A percentile compares a stretch with the other conserved stretches of the same genome.
phyloP scores from a whole-genome alignment of 2,113 vertebrate genomes.

The Lophura nycthemera region DNA sequence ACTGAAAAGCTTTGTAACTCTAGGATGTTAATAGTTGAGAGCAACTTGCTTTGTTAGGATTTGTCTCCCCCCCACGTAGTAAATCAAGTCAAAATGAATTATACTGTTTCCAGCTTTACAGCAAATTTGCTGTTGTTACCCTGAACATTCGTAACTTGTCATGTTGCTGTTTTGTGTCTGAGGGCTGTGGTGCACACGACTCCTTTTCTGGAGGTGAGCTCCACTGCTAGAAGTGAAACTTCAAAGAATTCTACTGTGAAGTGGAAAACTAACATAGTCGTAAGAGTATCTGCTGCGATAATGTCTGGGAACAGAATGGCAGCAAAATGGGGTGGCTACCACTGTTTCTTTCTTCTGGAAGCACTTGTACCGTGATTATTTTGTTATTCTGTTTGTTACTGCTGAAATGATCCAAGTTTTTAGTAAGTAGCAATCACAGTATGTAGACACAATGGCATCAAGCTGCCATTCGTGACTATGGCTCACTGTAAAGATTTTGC shows the following conservation, averaged over 20 bases:
- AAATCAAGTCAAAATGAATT: background rate
- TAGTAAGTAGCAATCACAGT: background rate
- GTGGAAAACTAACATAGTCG: background rate
- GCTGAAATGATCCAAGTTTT: background rate
- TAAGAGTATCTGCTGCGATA: background rate
- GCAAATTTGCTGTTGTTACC: constrained; percentile 8
- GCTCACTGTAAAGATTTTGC: constrained; percentile 27
- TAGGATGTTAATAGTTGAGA: background rate
- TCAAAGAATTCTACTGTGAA: background rate
- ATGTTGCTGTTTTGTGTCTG: background rate
- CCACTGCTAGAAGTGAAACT: background rate
- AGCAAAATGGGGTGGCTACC: background rate
- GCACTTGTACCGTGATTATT: background rate
- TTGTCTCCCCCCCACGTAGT: background rate
- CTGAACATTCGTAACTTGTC: background rate
- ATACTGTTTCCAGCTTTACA: background rate
- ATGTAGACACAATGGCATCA: background rate
- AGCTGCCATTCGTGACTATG: background rate
- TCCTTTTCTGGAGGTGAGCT: background rate
- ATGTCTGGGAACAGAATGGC: background rate
- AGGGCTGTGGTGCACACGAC: background rate
- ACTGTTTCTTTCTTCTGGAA: background rate
- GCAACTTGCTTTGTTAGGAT: background rate
- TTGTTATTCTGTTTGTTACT: background rate
- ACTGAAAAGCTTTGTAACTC: constrained; percentile 29